Percentiles rank a stretch among this genome's conserved stretches.
Conservation (phyloP, 2,888 invertebrate species). For the Lottia gigantea region DNA sequence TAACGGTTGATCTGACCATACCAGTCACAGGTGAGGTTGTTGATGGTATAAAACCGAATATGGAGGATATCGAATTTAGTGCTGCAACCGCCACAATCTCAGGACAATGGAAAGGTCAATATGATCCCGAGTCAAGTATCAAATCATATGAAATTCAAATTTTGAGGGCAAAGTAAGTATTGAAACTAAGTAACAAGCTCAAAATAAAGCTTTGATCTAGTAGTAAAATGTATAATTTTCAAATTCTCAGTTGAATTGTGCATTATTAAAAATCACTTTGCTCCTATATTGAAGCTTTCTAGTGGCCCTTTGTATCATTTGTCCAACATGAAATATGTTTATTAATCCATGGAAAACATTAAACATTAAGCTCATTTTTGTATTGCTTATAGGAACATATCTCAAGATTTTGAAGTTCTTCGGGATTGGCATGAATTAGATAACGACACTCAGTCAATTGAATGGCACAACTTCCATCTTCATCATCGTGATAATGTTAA, state of each 20-base stretch:
- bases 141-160: slow-evolving; percentile 38
- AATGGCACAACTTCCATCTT: slow-evolving; percentile 48
- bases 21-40: slow-evolving; percentile 42
- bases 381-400: slow-evolving; percentile 24
- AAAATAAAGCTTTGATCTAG: no score
- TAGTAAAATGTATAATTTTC: no score
- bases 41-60: slow-evolving; percentile 35
- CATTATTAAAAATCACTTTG: background rate
- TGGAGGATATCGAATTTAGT: slow-evolving; percentile 40
- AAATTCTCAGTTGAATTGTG: no score
- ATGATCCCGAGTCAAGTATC: slow-evolving; percentile 50
- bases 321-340: background rate
- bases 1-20: slow-evolving; percentile 42
- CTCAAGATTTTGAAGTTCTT: slow-evolving; percentile 28
- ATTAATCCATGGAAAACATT: no score
- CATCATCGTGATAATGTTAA: slow-evolving; percentile 46
- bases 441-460: slow-evolving; percentile 29
- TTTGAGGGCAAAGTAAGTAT: slow-evolving; percentile 32
- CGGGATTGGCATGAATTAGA: slow-evolving; percentile 36
- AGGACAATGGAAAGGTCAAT: slow-evolving; percentile 43
- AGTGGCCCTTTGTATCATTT: background rate
- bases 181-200: no score
- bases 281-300: background rate
- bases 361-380: no score
- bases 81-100: slow-evolving; percentile 40